Percentiles rank a stretch among this genome's conserved stretches.
phyloP scores from a whole-genome alignment of 2,888 invertebrate species.

The Gasteruption jaculator region DNA sequence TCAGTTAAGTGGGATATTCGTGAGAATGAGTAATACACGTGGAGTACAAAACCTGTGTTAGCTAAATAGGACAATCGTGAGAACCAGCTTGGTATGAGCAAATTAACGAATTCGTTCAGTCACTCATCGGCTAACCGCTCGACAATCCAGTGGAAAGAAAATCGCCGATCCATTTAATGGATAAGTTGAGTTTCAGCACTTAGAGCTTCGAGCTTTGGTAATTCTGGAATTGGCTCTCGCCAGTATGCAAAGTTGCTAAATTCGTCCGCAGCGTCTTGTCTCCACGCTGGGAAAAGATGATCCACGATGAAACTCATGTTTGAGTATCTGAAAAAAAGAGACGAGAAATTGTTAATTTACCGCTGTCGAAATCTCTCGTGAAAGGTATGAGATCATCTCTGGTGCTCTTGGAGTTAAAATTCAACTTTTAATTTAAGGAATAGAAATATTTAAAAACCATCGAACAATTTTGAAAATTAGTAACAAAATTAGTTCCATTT shows the following conservation, averaged over 20 bases:
- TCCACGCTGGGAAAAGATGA: constrained; percentile 87
- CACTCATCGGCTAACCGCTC: constrained; percentile 3
- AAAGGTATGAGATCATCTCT: not conserved
- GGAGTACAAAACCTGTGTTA: constrained; percentile 38
- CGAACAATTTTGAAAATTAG: constrained; percentile 15
- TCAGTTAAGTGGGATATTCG: constrained; percentile 23
- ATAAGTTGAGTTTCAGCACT: constrained; percentile 24
- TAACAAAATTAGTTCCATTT: too few relatives aligned
- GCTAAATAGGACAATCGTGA: constrained; percentile 27
- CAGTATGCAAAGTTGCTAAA: constrained; percentile 90
- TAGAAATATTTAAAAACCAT: too few relatives aligned
- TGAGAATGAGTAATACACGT: constrained; percentile 15
- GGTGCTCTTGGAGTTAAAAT: not conserved
- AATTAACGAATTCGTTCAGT: constrained; percentile 15
- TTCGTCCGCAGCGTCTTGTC: constrained; percentile 61
- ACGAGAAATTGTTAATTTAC: not conserved
- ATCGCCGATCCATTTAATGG: constrained; percentile 24
- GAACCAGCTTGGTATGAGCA: constrained; percentile 16
- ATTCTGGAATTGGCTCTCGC: constrained; percentile 78
- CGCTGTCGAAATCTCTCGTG: constrained; percentile 4
- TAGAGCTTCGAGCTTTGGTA: constrained; percentile 41
- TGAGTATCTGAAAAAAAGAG: constrained; percentile 72
- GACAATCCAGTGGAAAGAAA: too few relatives aligned
- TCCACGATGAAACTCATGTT: constrained; percentile 93
- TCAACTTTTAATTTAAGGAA: constrained; percentile 9